A percentile compares a stretch with the other conserved stretches of the same genome.
Evolutionary conservation across 2,113 vertebrate genomes (phyloP).

Genomic region (Neolamprologus toae): DNA sequence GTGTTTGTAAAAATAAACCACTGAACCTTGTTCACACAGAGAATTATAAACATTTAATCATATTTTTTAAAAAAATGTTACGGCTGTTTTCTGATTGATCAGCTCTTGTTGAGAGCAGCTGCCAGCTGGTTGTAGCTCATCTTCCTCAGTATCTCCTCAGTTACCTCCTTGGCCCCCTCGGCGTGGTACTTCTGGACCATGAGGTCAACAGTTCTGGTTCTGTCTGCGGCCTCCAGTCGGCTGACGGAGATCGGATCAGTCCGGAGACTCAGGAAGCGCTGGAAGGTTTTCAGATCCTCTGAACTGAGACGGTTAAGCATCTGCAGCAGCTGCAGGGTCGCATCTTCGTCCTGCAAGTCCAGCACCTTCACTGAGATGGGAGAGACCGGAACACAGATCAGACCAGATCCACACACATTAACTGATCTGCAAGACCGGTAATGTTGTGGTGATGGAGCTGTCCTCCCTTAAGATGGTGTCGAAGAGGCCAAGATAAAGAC

Average conservation of each 20-base stretch:
- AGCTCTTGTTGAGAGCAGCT: neutral
- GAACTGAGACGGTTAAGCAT: neutral
- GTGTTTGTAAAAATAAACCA: neutral
- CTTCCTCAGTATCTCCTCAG: neutral
- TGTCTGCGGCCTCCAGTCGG: neutral
- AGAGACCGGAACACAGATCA: neutral
- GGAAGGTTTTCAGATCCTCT: neutral
- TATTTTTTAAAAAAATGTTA: neutral
- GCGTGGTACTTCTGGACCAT: slow-evolving; percentile 1
- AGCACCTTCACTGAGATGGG: neutral
- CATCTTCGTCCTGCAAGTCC: neutral
- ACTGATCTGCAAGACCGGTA: neutral
- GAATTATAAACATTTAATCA: neutral
- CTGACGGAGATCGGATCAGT: neutral
- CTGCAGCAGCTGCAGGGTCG: neutral
- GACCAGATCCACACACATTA: neutral
- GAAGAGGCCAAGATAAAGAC: neutral
- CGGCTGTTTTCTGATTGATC: neutral
- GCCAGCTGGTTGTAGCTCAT: neutral
- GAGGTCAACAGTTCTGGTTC: neutral
- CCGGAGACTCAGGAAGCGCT: neutral
- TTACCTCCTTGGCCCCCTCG: neutral
- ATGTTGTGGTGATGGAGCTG: neutral
- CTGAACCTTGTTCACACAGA: neutral
- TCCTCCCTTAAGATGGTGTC: neutral